Evolutionary conservation across 2,797 vertebrate species (phyloP), one percentile per base, ranked within the genome.

Genomic region (Prunella strophiata): DNA sequence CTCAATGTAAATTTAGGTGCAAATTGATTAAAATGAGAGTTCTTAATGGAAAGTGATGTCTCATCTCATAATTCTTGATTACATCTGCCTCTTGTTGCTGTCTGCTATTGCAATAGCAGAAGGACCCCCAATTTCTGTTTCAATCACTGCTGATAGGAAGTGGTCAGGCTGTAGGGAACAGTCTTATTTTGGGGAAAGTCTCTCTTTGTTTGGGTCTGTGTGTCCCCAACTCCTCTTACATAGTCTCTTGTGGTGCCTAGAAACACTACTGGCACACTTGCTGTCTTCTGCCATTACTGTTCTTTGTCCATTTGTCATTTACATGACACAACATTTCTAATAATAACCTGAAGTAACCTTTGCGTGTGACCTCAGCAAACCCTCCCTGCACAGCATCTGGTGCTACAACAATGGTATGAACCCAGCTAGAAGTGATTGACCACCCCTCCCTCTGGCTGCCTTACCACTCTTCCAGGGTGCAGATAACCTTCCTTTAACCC

Each of bases 261-360:
- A 70, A 76, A 38, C 5, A 9, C 22, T 50, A 11, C 17, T 74
- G 52, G 7, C 14, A 50, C 42, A 42, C n/a, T 79, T 85, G 27
- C 86, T 52, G 50, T 70, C 36, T 84, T 70, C 32, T 67, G 19
- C 38, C 50, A 16, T 52, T 83, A n/a, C 45, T 78, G 68, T 65
- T 91, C 79, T 93, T 88, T 88, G 78, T 83, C 75, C 32, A 30
- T 47, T 65, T 88, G 61, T 65, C 65, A 63, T 72, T 90, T 88
- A 48, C 43, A 26, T 93, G 79, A 93, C 65, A 67, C 63, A 85
- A 85, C 32, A 55, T 58, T 91, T 93, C 89, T 94, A 91, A 91
- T 83, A 88, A 96, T 93, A 93, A 32, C 45, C 65, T 78, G 54
- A 83, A 91, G 50, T 63, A 87, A 76, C 80, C 74, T 91, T 84